phyloP scores from a whole-genome alignment of 2,113 vertebrate genomes.

The Castor canadensis region DNA sequence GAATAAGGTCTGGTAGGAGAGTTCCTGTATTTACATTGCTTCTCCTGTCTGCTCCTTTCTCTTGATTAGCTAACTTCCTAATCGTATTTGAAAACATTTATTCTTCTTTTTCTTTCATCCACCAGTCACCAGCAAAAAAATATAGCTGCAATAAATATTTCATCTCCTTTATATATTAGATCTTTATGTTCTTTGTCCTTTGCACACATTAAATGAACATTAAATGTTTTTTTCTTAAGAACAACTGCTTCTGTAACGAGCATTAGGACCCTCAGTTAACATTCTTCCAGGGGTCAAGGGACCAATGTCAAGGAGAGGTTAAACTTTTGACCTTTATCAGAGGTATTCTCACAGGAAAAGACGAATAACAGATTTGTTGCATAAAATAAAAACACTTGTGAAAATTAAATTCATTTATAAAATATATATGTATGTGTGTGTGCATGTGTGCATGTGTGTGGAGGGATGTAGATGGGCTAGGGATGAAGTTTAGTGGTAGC shows the following conservation, averaged over 20 bases:
- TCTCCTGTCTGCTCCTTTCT: background rate
- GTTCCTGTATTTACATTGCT: background rate
- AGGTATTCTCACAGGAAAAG: conserved; percentile 30
- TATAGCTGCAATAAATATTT: background rate
- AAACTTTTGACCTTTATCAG: background rate
- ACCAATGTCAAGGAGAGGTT: background rate
- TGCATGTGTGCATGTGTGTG: no score
- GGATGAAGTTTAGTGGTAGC: no score
- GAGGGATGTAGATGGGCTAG: no score
- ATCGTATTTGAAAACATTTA: background rate
- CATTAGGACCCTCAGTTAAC: background rate
- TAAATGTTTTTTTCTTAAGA: background rate
- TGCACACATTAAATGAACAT: background rate
- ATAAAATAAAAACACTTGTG: background rate
- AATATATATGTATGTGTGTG: conserved; percentile 51
- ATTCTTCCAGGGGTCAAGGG: background rate
- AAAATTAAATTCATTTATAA: conserved; percentile 69
- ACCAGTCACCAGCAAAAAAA: background rate
- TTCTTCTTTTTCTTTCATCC: background rate
- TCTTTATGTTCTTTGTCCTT: background rate
- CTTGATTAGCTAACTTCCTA: background rate
- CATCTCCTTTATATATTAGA: background rate
- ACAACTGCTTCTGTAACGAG: background rate
- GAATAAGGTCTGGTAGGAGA: background rate
- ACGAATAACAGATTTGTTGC: background rate